Base-by-base conservation (phyloP, 2,888 invertebrate genomes). In the Drosophila pseudotalamancana region DNA sequence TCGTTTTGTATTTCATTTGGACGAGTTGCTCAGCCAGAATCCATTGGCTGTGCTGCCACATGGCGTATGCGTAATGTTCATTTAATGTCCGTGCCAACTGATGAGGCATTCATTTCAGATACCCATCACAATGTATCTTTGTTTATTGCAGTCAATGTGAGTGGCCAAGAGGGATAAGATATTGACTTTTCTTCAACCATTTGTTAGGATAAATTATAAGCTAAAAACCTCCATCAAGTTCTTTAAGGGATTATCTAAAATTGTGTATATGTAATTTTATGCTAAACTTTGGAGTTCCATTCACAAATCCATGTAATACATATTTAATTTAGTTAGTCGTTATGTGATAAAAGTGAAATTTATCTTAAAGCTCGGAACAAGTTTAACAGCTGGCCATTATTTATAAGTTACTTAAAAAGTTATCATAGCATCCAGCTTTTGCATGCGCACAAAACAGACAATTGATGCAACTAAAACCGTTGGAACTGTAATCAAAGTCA, bases 61-160 rank as follows among this genome's bases (percentile, higher is more conserved):
- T 61, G 73, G 83, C 84, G 84, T 86, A 86, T 86, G 75, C 75
- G 77, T 77, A 82, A 86, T 86, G 84, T 59, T 72, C 82, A 85
- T 80, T 80, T 85, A 67, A 85, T 78, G 82, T 82, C 79, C 85
- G 85, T 85, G 85, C 69, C 40, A 65, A 61, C 56, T 69, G 66
- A 56, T 48, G 56, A 61, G 63, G 66, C 59, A 51, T 64, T 78
- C 66, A 57, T 66, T 66, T 53, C 29, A 42, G 39, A 45, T 43
- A 50, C 55, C 55, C 39, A 67, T 62, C 42, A 50, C 14, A 42
- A 23, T 29, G 6, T 43, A 54, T 48, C 16, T 4, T 21, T 35
- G 4, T 6, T 45, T 23, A 25, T 27, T 45, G 19, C 49, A 43
- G n/a, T 11, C 18, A 23, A 39, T 21, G n/a, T n/a, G 2, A 11